phyloP scores from a whole-genome alignment of 2,797 vertebrate genomes.

The Pteronotus mesoamericanus region DNA sequence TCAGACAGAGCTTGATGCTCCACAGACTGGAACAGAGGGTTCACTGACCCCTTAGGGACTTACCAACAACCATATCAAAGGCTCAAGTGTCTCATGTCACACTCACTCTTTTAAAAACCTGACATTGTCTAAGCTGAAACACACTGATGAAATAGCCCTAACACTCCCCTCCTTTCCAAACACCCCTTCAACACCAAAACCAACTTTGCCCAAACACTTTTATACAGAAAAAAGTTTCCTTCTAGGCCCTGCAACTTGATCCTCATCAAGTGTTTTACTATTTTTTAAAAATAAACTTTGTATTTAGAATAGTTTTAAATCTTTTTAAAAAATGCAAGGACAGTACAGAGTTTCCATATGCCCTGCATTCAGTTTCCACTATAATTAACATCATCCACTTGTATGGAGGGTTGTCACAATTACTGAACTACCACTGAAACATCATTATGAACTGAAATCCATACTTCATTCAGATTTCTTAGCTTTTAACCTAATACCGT shows the following conservation, averaged over 20 bases:
- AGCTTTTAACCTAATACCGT: not conserved
- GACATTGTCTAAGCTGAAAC: not conserved
- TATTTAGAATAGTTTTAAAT: not conserved
- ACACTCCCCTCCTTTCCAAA: not conserved
- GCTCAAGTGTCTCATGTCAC: not conserved
- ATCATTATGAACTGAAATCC: not conserved
- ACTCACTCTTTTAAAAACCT: not conserved
- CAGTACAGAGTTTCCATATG: not conserved
- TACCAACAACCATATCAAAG: not conserved
- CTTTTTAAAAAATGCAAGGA: not conserved
- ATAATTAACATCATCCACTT: not conserved
- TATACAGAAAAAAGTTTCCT: not conserved
- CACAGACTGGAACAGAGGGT: not conserved
- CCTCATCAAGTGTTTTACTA: not conserved
- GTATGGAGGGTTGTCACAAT: not conserved
- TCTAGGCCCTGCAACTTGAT: not conserved
- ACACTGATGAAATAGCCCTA: not conserved
- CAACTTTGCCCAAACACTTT: not conserved
- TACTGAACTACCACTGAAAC: not conserved
- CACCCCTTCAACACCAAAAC: not conserved
- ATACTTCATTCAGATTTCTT: not conserved
- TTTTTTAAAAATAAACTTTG: not conserved
- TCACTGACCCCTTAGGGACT: accelerated
- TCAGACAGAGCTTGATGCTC: not conserved
- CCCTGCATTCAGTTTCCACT: not conserved